These are phyloP conservation scores for Masticophis lateralis DNA, from an alignment of 2,797 vertebrate genomes.

Conservation along the genomic window DNA sequence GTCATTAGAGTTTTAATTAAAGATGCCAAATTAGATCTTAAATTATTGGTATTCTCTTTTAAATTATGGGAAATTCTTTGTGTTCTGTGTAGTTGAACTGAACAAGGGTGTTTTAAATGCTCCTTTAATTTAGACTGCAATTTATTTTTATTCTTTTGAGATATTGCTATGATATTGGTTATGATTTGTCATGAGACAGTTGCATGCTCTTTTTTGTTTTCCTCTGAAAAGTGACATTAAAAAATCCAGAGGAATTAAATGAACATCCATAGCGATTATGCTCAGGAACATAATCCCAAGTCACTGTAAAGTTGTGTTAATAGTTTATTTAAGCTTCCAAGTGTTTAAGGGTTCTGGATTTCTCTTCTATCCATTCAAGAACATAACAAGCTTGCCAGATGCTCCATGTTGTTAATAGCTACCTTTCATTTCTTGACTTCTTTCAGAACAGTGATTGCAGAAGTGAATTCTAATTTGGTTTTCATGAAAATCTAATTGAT, in stretches of 20 bases:
- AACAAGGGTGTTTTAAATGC: not conserved
- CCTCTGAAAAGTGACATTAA: not conserved
- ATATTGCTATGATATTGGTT: not conserved
- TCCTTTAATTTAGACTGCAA: not conserved
- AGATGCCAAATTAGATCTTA: not conserved
- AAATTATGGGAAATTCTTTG: not conserved
- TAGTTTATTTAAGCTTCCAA: not conserved
- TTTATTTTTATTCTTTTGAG: not conserved
- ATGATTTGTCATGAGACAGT: not conserved
- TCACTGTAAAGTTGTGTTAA: not conserved
- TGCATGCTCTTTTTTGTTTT: not conserved
- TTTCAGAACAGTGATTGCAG: not conserved
- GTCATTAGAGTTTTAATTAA: not conserved
- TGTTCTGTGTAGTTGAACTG: not conserved
- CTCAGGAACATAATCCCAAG: not conserved
- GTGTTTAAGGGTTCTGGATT: not conserved
- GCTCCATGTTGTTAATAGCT: not conserved
- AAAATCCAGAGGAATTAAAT: not conserved
- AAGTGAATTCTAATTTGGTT: no score
- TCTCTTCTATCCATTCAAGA: not conserved
- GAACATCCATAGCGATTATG: not conserved
- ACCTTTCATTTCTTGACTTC: not conserved
- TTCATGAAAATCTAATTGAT: not conserved
- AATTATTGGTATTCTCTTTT: not conserved
- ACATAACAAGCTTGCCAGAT: not conserved